Evolutionary conservation across 2,888 invertebrate species (phyloP).

Genomic region (Lochmaea crataegi): DNA sequence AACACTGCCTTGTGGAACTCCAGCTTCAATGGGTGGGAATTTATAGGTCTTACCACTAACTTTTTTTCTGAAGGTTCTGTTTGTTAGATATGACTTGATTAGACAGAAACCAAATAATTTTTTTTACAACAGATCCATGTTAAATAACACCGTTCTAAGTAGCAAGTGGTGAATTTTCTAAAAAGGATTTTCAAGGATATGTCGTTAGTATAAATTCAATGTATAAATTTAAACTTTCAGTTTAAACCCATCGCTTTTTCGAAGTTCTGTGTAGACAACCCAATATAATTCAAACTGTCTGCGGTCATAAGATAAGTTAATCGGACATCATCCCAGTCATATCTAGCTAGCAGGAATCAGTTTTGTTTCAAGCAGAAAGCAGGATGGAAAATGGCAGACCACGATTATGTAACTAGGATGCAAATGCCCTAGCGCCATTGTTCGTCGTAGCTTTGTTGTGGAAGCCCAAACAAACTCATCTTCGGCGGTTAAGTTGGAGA

Average conservation of each 20-base stretch:
- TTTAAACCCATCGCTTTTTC: not conserved
- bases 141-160: no score
- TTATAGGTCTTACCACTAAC: no score
- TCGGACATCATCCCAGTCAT: slow-evolving; percentile 42
- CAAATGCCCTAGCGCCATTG: slow-evolving; percentile 37
- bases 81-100: no score
- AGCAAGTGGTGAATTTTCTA: no score
- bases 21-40: no score
- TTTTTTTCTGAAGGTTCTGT: no score
- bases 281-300: slow-evolving; percentile 30
- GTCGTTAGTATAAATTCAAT: not conserved
- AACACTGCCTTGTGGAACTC: no score
- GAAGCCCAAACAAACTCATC: slow-evolving; percentile 33
- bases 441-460: slow-evolving; percentile 40
- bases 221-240: not conserved
- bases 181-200: not conserved
- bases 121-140: no score
- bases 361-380: slow-evolving; percentile 28
- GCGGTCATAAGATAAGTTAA: slow-evolving; percentile 40
- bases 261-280: slow-evolving; percentile 3
- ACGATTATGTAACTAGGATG: slow-evolving; percentile 41
- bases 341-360: slow-evolving; percentile 36
- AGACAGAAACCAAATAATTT: no score
- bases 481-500: slow-evolving; percentile 31
- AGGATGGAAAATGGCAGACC: slow-evolving; percentile 29